Evolutionary conservation across 2,113 vertebrate genomes (phyloP), one percentile per base, ranked within the genome.

Genomic region (Macquaria australasica): DNA sequence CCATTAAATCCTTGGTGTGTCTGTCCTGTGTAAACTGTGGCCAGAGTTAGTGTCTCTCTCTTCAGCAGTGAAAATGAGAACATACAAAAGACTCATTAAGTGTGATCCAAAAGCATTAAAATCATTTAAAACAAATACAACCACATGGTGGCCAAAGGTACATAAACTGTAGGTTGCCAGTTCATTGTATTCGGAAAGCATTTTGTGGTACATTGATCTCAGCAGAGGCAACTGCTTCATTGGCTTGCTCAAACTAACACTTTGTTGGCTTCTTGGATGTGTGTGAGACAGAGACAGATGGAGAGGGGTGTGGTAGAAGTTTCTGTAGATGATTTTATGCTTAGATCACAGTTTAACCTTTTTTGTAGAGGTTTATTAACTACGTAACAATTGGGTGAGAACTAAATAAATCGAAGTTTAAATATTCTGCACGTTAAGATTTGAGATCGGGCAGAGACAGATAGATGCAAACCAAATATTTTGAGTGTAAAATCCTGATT

Each of bases 1-100:
- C 77, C 90, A 93, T 87, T 11, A 10, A 72, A 93, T 87, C 94
- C 94, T 95, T 94, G 94, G 94, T 96, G 84, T 95, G 94, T 95
- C 94, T 94, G 90, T 93, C 87, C 81, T 77, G 78, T 91, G 87
- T 85, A 50, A 90, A 81, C 89, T 91, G 83, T 84, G 77, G 83
- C 90, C 84, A 89, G 84, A 90, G 90, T 60, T 58, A 62, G n/a
- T 21, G 28, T 69, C 58, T 50, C 43, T 50, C 43, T 45, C 73
- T 28, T 51, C 37, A 55, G 15, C 8, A 41, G 2, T 4, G 5
- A 80, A 58, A 56, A 67, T 41, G 11, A 34, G 6, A 8, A 14
- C 50, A 68, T 66, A n/a, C 31, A 4, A 25, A 31, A 51, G 8
- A 64, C 16, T 43, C 28, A 41, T 41, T 20, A 43, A 37, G 8